These are phyloP conservation scores for Callaeas wilsoni DNA, from an alignment of 2,113 vertebrate genomes.

Conservation along the genomic window DNA sequence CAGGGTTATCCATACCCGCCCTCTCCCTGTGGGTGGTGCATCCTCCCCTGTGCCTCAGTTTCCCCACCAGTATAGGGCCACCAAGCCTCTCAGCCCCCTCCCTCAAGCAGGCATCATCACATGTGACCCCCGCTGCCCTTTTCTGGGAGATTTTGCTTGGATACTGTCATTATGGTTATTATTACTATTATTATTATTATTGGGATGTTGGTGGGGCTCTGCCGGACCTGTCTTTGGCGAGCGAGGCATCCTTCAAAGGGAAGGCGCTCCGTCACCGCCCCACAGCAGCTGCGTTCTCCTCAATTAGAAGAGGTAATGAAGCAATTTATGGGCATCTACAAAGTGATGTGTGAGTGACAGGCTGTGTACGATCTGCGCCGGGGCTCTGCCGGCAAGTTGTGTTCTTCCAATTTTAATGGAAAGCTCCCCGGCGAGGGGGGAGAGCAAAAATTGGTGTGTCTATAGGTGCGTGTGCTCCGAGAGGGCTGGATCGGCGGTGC, in stretches of 20 bases:
- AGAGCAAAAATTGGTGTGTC: not conserved
- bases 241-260: slow-evolving; percentile 49
- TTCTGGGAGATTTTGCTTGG: not conserved
- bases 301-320: slow-evolving; percentile 73
- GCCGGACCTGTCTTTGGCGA: slow-evolving; percentile 26
- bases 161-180: not conserved
- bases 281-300: slow-evolving; percentile 67
- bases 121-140: not conserved
- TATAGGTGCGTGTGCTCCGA: not conserved
- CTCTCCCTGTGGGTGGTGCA: rapidly evolving
- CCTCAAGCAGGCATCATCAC: not conserved
- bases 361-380: slow-evolving; percentile 44
- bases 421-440: not conserved
- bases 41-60: slow-evolving; percentile 14
- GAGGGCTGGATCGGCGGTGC: not conserved
- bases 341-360: slow-evolving; percentile 72
- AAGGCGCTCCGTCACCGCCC: slow-evolving; percentile 47
- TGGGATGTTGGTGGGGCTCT: slow-evolving; percentile 9
- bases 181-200: slow-evolving; percentile 15
- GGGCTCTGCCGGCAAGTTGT: slow-evolving; percentile 47
- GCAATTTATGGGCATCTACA: slow-evolving; percentile 72
- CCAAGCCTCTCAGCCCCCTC: not conserved
- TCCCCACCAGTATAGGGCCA: not conserved
- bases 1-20: not conserved
- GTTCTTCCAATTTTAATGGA: slow-evolving; percentile 41